Evolutionary conservation across 1,140 invertebrate species (phyloP).

Genomic region (Philotrypesis tridentata): DNA sequence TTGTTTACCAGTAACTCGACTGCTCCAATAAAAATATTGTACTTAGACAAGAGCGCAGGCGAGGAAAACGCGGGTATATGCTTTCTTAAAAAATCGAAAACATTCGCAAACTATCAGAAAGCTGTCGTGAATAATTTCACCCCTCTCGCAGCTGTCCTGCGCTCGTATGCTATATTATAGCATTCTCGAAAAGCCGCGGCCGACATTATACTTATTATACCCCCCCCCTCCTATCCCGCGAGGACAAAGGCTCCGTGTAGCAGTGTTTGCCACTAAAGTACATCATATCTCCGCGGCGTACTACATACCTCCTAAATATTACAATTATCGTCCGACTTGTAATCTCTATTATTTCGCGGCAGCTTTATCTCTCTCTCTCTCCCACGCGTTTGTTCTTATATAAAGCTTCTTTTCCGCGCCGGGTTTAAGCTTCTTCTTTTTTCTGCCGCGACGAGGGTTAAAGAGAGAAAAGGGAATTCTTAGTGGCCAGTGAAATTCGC

Average conservation of each 20-base stretch:
- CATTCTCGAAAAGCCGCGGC: constrained; percentile 13
- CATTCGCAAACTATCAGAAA: neutral
- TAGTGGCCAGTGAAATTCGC: neutral
- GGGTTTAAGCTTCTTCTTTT: neutral
- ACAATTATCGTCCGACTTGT: too few species aligned
- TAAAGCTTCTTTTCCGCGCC: neutral
- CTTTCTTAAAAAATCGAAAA: too few species aligned
- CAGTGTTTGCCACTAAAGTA: constrained; percentile 14
- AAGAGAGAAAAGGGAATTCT: neutral
- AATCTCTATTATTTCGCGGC: too few species aligned
- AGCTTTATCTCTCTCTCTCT: neutral
- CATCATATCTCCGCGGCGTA: too few species aligned
- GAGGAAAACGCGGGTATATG: too few species aligned
- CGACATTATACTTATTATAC: too few species aligned
- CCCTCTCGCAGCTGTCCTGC: neutral
- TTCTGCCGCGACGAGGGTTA: too few species aligned
- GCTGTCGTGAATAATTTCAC: neutral
- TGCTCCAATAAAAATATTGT: too few species aligned
- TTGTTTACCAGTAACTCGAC: too few species aligned
- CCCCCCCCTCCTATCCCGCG: neutral
- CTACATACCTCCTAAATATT: too few species aligned
- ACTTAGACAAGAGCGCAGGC: too few species aligned
- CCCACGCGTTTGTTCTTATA: neutral
- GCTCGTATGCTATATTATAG: too few species aligned
- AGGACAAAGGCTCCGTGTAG: neutral